Evolutionary conservation across 2,113 vertebrate genomes (phyloP).

Genomic region (Lepisosteus oculatus): DNA sequence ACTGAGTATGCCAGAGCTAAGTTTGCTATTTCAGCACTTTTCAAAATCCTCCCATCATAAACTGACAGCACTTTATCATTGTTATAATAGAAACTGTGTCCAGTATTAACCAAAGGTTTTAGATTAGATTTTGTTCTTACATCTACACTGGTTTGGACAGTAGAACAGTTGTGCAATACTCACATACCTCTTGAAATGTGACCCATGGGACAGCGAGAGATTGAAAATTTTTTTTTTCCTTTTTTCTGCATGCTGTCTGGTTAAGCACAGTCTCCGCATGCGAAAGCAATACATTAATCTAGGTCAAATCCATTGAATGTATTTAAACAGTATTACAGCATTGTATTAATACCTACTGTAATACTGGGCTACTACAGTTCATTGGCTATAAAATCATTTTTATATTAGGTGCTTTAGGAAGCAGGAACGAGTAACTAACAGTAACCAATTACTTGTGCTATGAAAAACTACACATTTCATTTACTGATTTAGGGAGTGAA

Average conservation of each 20-base stretch:
- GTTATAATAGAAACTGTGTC: too few species aligned
- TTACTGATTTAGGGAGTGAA: too few species aligned
- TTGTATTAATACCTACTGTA: slow-evolving; percentile 15
- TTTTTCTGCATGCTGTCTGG: slow-evolving; percentile 31
- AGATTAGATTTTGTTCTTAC: neutral
- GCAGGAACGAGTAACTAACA: too few species aligned
- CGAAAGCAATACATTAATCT: slow-evolving; percentile 55
- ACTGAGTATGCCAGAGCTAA: too few species aligned
- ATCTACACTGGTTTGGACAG: neutral
- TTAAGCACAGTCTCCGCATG: slow-evolving; percentile 51
- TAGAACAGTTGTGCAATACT: neutral
- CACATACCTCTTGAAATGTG: slow-evolving; percentile 12
- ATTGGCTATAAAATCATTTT: too few species aligned
- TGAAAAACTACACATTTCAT: too few species aligned
- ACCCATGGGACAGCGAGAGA: slow-evolving; percentile 10
- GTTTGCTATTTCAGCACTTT: too few species aligned
- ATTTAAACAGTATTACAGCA: slow-evolving; percentile 25
- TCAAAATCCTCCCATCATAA: accelerated
- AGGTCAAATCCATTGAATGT: slow-evolving; percentile 51
- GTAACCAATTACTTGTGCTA: too few species aligned
- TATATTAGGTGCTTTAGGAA: too few species aligned
- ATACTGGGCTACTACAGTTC: too few species aligned
- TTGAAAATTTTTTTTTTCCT: slow-evolving; percentile 18
- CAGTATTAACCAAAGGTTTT: too few species aligned
- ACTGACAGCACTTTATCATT: too few species aligned